These are phyloP conservation scores for Drosophila falleni DNA, from an alignment of 2,888 invertebrate species.

Conservation along the genomic window DNA sequence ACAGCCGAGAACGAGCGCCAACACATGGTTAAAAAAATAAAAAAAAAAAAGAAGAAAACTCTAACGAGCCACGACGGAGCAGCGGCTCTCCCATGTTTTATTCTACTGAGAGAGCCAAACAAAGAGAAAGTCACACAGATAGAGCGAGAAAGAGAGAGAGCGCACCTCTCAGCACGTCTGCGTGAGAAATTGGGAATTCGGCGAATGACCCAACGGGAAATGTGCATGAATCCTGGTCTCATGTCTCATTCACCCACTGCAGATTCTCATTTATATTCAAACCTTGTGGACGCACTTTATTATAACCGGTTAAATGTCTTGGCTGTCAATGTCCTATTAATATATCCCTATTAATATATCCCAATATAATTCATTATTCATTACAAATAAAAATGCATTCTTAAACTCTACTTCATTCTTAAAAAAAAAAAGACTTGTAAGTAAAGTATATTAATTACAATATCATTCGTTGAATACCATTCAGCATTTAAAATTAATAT, in stretches of 20 bases:
- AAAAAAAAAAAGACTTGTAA: too few species aligned
- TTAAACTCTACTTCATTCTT: too few species aligned
- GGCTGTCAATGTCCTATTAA: slow-evolving; percentile 4
- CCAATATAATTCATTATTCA: not conserved
- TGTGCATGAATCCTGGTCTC: slow-evolving; percentile 28
- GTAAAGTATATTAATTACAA: too few species aligned
- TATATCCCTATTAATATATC: not conserved
- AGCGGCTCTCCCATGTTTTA: slow-evolving; percentile 4
- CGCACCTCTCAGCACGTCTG: slow-evolving; percentile 49
- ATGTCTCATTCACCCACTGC: not conserved
- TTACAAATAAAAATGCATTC: too few species aligned
- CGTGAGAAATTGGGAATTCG: slow-evolving; percentile 54
- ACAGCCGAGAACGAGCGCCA: slow-evolving; percentile 55
- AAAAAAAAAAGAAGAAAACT: slow-evolving; percentile 27
- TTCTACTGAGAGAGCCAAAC: not conserved
- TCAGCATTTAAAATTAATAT: not conserved
- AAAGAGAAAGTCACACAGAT: not conserved
- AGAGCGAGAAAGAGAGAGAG: not conserved
- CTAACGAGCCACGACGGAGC: slow-evolving; percentile 53
- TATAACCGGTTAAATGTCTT: slow-evolving; percentile 7
- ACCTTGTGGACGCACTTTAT: not conserved
- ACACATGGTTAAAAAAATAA: slow-evolving; percentile 49
- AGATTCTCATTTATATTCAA: slow-evolving; percentile 2
- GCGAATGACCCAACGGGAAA: slow-evolving; percentile 41
- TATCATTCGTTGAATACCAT: too few species aligned